Evolutionary conservation across 2,797 vertebrate species (phyloP).

Genomic region (Mareca penelope): DNA sequence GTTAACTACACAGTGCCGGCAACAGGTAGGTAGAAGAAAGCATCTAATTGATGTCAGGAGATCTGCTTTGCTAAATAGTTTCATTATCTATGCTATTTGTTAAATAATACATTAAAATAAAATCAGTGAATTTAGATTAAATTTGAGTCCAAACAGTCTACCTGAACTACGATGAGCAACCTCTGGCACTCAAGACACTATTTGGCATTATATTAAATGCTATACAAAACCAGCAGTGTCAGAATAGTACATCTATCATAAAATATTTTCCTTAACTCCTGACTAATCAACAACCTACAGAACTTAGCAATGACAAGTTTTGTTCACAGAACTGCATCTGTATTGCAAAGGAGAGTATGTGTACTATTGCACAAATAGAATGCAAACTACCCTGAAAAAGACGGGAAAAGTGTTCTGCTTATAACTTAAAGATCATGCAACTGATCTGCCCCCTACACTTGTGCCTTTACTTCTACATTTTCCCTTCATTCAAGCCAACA

Average conservation of each 20-base stretch:
- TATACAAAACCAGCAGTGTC: neutral
- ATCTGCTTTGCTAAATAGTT: neutral
- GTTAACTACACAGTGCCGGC: neutral
- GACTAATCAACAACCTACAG: neutral
- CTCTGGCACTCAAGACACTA: neutral
- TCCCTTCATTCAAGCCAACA: neutral
- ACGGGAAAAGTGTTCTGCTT: neutral
- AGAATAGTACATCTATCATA: neutral
- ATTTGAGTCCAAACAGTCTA: neutral
- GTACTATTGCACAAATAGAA: neutral
- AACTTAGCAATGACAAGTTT: neutral
- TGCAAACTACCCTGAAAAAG: neutral
- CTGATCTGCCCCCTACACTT: neutral
- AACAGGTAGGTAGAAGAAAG: neutral
- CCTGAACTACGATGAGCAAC: neutral
- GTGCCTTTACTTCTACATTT: neutral
- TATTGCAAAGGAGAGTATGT: neutral
- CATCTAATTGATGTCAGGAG: neutral
- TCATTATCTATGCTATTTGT: neutral
- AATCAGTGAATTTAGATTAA: neutral
- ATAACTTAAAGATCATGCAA: neutral
- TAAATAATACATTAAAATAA: neutral
- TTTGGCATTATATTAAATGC: neutral
- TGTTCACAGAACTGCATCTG: accelerated
- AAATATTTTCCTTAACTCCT: neutral